These are phyloP conservation scores for Ovis aries DNA, from an alignment of 2,113 vertebrate species.

Conservation along the genomic window ARS-UI_Ramb_v3.0 NC_056074.1:34246001-34246500, in stretches of 20 bases:
- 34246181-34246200: conserved; percentile 78
- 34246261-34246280: conserved; percentile 72
- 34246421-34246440: not conserved
- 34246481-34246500: not conserved
- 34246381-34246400: not conserved
- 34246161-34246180: conserved; percentile 63
- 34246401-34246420: not conserved
- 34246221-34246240: conserved; percentile 78
- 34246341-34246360: conserved; percentile 69
- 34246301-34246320: conserved; percentile 76
- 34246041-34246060: conserved; percentile 74
- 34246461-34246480: not conserved
- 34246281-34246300: conserved; percentile 65
- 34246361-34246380: conserved; percentile 26
- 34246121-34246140: conserved; percentile 64
- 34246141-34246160: not conserved
- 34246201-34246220: conserved; percentile 71
- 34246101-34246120: conserved; percentile 79
- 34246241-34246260: conserved; percentile 77
- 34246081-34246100: conserved; percentile 80
- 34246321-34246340: conserved; percentile 47
- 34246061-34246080: conserved; percentile 77
- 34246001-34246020: conserved; percentile 6
- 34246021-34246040: conserved; percentile 57
- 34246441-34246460: not conserved